Conservation (phyloP, 2,113 vertebrate genomes). For the Cheirogaleus medius region DNA sequence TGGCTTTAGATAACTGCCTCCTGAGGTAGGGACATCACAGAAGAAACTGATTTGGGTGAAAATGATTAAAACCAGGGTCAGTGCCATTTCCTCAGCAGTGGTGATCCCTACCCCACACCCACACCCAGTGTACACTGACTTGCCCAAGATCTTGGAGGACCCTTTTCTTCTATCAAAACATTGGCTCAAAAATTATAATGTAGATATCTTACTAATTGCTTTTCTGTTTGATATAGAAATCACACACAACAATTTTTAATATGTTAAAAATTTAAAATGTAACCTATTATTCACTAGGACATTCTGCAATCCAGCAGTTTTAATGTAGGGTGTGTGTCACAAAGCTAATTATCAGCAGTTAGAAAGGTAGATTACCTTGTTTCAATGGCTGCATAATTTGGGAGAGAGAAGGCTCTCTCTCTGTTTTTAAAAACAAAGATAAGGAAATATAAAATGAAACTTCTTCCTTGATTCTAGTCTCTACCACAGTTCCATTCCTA, state of each 20-base stretch:
- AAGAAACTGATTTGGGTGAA: background rate
- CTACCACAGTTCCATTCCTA: background rate
- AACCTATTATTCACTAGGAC: background rate
- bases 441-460: background rate
- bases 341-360: background rate
- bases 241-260: background rate
- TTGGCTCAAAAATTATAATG: background rate
- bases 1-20: background rate
- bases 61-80: background rate
- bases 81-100: background rate
- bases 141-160: background rate
- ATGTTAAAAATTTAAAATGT: too few relatives aligned
- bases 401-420: background rate
- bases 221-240: conserved; percentile 2
- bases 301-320: background rate
- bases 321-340: background rate
- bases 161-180: background rate
- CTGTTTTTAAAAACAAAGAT: background rate
- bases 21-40: background rate
- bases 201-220: background rate
- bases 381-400: background rate
- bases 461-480: background rate
- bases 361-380: background rate
- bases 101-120: background rate
- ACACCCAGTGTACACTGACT: background rate